phyloP scores from a whole-genome alignment of 2,888 invertebrate genomes.

The Sipha maydis region DNA sequence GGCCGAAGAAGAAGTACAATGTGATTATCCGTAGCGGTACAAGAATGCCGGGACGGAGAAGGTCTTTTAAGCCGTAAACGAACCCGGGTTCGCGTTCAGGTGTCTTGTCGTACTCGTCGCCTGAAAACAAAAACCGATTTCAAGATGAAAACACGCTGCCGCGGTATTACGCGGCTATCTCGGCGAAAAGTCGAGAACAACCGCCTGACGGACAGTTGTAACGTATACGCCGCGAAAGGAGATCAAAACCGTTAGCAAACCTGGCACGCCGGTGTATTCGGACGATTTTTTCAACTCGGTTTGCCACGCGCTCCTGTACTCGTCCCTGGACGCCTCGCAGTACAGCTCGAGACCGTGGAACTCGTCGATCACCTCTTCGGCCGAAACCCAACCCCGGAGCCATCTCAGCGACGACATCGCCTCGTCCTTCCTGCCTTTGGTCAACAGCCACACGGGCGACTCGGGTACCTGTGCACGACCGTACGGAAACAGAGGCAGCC shows the following conservation, averaged over 20 bases:
- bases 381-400: conserved; percentile 71
- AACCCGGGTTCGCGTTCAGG: neutral
- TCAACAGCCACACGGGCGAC: conserved; percentile 73
- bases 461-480: conserved; percentile 71
- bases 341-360: conserved; percentile 70
- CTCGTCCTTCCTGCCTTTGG: conserved; percentile 71
- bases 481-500: neutral
- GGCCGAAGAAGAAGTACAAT: conserved; percentile 71
- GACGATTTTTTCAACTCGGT: neutral
- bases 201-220: no score
- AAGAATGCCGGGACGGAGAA: conserved; percentile 71
- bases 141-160: neutral
- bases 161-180: no score
- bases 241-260: neutral
- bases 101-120: neutral
- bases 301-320: neutral
- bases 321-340: conserved; percentile 66
- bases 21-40: conserved; percentile 71
- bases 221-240: neutral
- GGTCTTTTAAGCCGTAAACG: conserved; percentile 66
- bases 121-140: neutral
- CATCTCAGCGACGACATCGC: conserved; percentile 71
- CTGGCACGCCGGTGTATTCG: conserved; percentile 27
- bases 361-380: conserved; percentile 71
- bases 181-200: no score